phyloP scores from a whole-genome alignment of 2,888 invertebrate genomes.

The Darwinula stevensoni region DNA sequence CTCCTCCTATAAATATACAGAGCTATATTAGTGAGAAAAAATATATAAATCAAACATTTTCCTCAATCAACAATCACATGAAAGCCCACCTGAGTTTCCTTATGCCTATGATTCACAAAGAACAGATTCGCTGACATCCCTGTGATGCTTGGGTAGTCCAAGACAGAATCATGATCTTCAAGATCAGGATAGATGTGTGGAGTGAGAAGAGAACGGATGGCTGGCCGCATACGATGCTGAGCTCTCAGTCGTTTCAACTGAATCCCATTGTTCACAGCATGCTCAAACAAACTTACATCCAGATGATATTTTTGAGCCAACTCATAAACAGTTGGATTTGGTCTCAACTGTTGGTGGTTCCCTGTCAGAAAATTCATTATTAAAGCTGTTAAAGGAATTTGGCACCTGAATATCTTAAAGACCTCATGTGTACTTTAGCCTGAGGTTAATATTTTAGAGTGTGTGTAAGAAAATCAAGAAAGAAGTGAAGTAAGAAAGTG shows the following conservation, averaged over 20 bases:
- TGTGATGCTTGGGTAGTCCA: constrained; percentile 22
- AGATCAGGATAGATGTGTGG: constrained; percentile 35
- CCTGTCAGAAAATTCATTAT: constrained; percentile 23
- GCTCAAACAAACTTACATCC: constrained; percentile 50
- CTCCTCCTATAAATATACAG: neutral
- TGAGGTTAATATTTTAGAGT: no score
- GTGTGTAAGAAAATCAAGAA: no score
- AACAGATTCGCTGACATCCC: constrained; percentile 31
- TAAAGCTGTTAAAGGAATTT: no score
- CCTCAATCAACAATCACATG: neutral
- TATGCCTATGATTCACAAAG: constrained; percentile 31
- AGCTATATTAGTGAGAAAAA: no score
- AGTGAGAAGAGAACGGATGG: constrained; percentile 25
- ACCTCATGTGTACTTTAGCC: no score
- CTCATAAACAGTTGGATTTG: constrained; percentile 33
- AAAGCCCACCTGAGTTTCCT: no score
- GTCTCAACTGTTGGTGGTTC: constrained; percentile 52
- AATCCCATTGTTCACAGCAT: constrained; percentile 35
- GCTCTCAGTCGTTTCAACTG: constrained; percentile 20
- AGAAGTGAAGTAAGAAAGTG: no score
- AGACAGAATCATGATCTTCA: constrained; percentile 26
- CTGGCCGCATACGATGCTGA: constrained; percentile 47
- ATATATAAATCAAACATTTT: no score
- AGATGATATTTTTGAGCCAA: constrained; percentile 32
- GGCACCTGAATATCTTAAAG: no score